Conservation (phyloP, 2,888 invertebrate genomes). For the Camptogramma bilineatum region DNA sequence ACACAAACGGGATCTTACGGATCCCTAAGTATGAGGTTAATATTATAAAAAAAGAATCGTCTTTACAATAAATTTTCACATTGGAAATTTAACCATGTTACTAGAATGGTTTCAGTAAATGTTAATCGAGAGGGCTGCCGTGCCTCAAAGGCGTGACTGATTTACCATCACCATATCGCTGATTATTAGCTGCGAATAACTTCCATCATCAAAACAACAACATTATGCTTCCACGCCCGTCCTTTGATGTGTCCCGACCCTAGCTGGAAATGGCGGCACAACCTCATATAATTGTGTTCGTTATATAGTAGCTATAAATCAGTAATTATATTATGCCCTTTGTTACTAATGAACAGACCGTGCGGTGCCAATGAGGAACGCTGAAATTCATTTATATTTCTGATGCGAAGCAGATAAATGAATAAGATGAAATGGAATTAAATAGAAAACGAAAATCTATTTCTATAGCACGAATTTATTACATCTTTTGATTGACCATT, state of each 20-base stretch:
- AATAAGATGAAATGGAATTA: conserved; percentile 1
- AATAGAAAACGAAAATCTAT: not conserved
- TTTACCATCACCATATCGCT: not conserved
- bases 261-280: conserved; percentile 48
- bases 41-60: too few species aligned
- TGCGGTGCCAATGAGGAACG: conserved; percentile 18
- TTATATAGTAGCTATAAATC: conserved; percentile 72
- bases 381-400: conserved; percentile 36
- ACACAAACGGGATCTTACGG: too few species aligned
- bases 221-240: conserved; percentile 6
- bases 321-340: conserved; percentile 71
- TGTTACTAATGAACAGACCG: conserved; percentile 55
- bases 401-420: conserved; percentile 15
- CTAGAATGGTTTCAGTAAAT: not conserved
- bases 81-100: too few species aligned
- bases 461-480: not conserved
- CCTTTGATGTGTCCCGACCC: conserved; percentile 42
- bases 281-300: conserved; percentile 63
- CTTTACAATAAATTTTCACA: too few species aligned
- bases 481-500: not conserved
- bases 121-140: not conserved
- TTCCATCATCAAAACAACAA: conserved; percentile 21
- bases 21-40: too few species aligned
- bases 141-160: not conserved
- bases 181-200: not conserved